Evolutionary conservation across 92 coral and sea anemone genomes (phyloP).

Genomic region (Pocillopora meandrina): DNA sequence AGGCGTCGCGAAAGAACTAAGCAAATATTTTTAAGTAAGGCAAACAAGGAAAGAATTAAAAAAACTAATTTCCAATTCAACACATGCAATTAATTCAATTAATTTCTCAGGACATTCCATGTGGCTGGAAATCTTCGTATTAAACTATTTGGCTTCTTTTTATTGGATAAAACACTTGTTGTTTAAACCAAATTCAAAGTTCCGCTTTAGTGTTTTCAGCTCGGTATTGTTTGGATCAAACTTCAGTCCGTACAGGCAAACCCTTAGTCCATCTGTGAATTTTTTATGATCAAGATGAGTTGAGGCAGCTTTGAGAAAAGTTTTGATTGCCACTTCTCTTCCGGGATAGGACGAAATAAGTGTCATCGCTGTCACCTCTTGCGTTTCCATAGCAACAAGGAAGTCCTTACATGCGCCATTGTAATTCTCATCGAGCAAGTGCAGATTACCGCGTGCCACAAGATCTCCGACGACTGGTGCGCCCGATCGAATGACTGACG

Average conservation of each 20-base stretch:
- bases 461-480: slow-evolving; percentile 69
- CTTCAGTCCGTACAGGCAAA: slow-evolving; percentile 75
- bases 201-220: slow-evolving; percentile 62
- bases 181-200: slow-evolving; percentile 64
- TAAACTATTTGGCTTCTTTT: background rate
- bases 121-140: background rate
- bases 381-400: slow-evolving; percentile 73
- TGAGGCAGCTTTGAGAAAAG: slow-evolving; percentile 59
- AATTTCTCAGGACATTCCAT: background rate
- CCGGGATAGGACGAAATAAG: slow-evolving; percentile 80
- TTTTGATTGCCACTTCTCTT: slow-evolving; percentile 53
- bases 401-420: slow-evolving; percentile 78
- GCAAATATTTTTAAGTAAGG: no score
- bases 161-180: slow-evolving; percentile 74
- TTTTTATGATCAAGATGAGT: slow-evolving; percentile 57
- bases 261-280: slow-evolving; percentile 61
- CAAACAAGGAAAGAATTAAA: no score
- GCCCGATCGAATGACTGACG: slow-evolving; percentile 73
- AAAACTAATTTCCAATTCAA: no score
- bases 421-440: slow-evolving; percentile 71
- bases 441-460: slow-evolving; percentile 84
- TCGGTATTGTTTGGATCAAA: slow-evolving; percentile 74
- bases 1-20: background rate
- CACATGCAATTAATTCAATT: background rate
- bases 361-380: slow-evolving; percentile 71